Conservation (phyloP, 2,888 invertebrate species). For the Scrobipalpa costella region DNA sequence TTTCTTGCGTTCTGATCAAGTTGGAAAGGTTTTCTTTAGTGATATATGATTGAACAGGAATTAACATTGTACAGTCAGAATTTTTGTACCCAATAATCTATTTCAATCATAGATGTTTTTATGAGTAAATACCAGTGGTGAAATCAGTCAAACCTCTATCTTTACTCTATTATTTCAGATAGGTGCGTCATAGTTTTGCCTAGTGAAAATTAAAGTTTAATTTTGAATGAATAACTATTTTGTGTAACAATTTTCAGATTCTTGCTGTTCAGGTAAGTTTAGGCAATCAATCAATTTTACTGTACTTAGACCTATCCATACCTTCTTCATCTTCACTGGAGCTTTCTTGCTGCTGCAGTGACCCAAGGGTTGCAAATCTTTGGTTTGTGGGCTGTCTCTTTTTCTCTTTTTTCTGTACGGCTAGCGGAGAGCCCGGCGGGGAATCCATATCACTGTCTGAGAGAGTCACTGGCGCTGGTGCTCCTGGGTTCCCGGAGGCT, state of each 20-base stretch:
- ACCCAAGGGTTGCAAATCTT: constrained; percentile 83
- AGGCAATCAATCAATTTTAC: too few species aligned
- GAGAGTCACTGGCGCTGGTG: constrained; percentile 51
- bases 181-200: too few species aligned
- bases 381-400: constrained; percentile 58
- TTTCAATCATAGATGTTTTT: too few species aligned
- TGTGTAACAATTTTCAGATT: too few species aligned
- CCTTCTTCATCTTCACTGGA: constrained; percentile 85
- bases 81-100: too few species aligned
- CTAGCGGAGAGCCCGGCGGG: constrained; percentile 60
- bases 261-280: too few species aligned
- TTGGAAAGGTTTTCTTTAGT: background rate
- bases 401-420: constrained; percentile 61
- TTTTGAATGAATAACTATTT: too few species aligned
- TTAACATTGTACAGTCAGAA: too few species aligned
- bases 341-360: constrained; percentile 74
- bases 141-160: too few species aligned
- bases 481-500: constrained; percentile 52
- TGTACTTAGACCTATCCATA: constrained; percentile 34
- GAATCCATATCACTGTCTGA: constrained; percentile 73
- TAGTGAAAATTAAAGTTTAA: too few species aligned
- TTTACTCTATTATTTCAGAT: too few species aligned
- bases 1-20: constrained; percentile 14
- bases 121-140: too few species aligned
- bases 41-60: background rate